Base-by-base conservation (phyloP, 2,113 vertebrate species). In the Syrrhaptes paradoxus region DNA sequence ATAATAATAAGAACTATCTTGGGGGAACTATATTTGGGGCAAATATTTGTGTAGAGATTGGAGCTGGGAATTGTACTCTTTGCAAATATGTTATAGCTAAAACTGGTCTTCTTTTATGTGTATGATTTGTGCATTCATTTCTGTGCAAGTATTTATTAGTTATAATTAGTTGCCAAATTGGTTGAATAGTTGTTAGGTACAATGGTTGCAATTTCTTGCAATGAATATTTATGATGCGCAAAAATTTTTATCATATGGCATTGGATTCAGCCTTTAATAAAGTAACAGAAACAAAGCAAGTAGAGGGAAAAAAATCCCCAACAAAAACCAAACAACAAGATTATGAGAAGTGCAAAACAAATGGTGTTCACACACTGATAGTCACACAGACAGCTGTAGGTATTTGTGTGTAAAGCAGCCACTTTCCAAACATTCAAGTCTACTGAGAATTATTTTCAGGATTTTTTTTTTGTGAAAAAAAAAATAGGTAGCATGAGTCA, bases 211-310 rank as follows among this genome's bases (percentile, higher is more conserved):
- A 36, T 76, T 91, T 85, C 45, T 90, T 1, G 2, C 38, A 36
- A 71, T 90, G 81, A 95, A 90, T 95, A 89, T 91, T 94, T 77
- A 85, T 55, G 29, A 66, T n/a, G 34, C 24, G n/a, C 32, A 93
- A 74, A 83, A 83, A 26, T 46, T 92, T 80, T 49, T 87, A 7
- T 70, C 58, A 28, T 49, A 34, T 34, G 29, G 10, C 66, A 15
- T 25, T 83, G 45, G 43, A 74, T 72, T 15, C 4, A 7, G 17
- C 32, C n/a, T 59, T 75, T 80, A 59, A 46, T 34, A 43, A 2
- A 6, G 26, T 51, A 75, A 18, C 70, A 4, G 52, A 77, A 85
- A 66, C 20, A 62, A 66, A 68, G 34, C 52, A 88, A 90, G 54
- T 26, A 87, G 34, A 72, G 32, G 62, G 10, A 2, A 11, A 54